Evolutionary conservation across 2,888 invertebrate genomes (phyloP), one percentile per base, ranked within the genome.

Genomic region (Amblyjoppa fuscipennis): DNA sequence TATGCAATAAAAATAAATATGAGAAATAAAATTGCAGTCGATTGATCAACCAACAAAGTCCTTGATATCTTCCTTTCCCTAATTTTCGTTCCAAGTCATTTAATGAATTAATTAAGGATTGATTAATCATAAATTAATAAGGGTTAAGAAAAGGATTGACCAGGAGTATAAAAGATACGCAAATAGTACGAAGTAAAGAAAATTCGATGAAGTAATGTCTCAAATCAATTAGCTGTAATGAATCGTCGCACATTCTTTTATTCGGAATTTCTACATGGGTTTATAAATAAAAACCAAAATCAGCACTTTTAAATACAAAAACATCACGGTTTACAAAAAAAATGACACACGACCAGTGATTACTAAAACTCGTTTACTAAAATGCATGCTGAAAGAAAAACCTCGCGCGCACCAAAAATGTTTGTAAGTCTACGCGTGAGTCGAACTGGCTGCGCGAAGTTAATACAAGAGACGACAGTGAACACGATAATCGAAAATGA

Each of bases 1-100:
- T 94, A 94, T 94, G 94, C 94, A 94, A 94, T 94, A 94, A 94
- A 92, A 93, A 92, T 93, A 93, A 93, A 94, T 92, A 93, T 93
- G 91, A 92, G 92, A 93, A 92, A 93, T 89, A 89, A 87, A 84
- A 87, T 85, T 84, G 83, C 85, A 88, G 84, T 88, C 85, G 81
- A 84, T 83, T 86, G 85, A 84, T 88, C 81, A 86, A 85, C 77
- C 80, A 74, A 74, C 56, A 51, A 53, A 69, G 73, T 69, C 28
- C 66, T 69, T 31, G 31, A 53, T 13, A 64, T 66, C 13, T 53
- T 74, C 53, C 61, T 51, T 51, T 76, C 28, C 49, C 75, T 31
- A 41, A 56, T 49, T 13, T 69, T 74, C 38, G 34, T 20, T 59
- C 28, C 25, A 56, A 49, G 3, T 51, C 49, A 7, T 49, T 69